Conservation (phyloP, 2,797 vertebrate genomes). For the Schizopygopsis malacanthus region DNA sequence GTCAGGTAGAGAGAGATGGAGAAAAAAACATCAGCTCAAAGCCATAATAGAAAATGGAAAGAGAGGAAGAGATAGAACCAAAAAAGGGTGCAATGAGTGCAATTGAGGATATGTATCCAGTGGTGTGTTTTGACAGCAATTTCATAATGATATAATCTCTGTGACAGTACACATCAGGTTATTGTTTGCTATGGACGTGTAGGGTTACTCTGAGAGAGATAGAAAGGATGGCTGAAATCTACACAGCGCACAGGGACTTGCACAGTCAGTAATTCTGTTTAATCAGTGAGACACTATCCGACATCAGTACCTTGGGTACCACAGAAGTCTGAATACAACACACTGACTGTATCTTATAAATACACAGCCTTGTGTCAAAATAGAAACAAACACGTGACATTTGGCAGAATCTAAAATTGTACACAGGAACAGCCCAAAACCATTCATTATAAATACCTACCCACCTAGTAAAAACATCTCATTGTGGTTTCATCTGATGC, state of each 20-base stretch:
- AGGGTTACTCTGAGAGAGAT: slow-evolving; percentile 44
- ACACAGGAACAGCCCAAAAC: slow-evolving; percentile 4
- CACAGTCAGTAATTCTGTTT: not conserved
- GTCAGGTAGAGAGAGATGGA: slow-evolving; percentile 38
- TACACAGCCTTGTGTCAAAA: not conserved
- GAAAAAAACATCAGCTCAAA: slow-evolving; percentile 28
- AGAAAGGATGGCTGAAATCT: slow-evolving; percentile 28
- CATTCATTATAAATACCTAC: slow-evolving; percentile 29
- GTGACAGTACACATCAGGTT: slow-evolving; percentile 65
- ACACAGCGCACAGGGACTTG: slow-evolving; percentile 23
- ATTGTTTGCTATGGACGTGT: slow-evolving; percentile 60
- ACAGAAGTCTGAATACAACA: not conserved
- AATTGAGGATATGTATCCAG: slow-evolving; percentile 58
- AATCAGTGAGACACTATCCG: slow-evolving; percentile 20
- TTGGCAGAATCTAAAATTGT: not conserved
- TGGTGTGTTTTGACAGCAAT: slow-evolving; percentile 58
- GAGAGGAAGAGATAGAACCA: slow-evolving; percentile 49
- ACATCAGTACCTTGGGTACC: not conserved
- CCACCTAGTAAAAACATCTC: slow-evolving; percentile 13
- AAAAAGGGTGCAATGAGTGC: slow-evolving; percentile 46
- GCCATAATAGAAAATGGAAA: slow-evolving; percentile 38
- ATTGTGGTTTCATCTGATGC: slow-evolving; percentile 1
- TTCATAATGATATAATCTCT: slow-evolving; percentile 70
- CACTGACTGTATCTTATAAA: slow-evolving; percentile 18
- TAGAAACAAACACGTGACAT: slow-evolving; percentile 10